Evolutionary conservation across 92 coral and sea anemone genomes (phyloP).

Genomic region (Porites divaricata): DNA sequence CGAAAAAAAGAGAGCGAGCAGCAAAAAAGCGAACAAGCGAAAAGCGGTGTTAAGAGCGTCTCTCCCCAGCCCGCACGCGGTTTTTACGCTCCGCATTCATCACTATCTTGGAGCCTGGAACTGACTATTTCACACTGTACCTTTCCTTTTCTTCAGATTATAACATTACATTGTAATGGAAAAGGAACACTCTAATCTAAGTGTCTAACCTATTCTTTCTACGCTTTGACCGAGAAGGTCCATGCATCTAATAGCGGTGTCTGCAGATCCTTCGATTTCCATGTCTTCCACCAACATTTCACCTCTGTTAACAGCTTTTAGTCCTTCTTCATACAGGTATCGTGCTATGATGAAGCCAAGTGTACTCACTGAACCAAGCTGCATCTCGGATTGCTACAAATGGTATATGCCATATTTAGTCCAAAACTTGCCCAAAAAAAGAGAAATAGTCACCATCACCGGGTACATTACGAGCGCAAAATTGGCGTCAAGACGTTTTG

Average conservation of each 20-base stretch:
- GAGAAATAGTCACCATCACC: too few relatives aligned
- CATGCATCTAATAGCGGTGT: neutral
- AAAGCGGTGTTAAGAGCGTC: too few relatives aligned
- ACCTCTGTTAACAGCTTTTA: constrained; percentile 11
- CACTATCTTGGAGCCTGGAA: neutral
- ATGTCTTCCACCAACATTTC: constrained; percentile 73
- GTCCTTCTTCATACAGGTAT: constrained; percentile 47
- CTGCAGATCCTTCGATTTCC: constrained; percentile 50
- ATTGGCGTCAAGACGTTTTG: too few relatives aligned
- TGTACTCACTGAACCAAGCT: constrained; percentile 88
- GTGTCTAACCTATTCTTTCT: constrained; percentile 44
- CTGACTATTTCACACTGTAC: neutral
- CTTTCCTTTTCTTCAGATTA: neutral
- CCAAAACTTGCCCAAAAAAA: too few relatives aligned
- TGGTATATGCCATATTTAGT: neutral
- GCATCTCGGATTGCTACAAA: constrained; percentile 72
- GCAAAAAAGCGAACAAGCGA: too few relatives aligned
- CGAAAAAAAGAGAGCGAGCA: too few relatives aligned
- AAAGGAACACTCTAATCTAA: too few relatives aligned
- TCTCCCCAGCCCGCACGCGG: too few relatives aligned
- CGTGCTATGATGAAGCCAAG: constrained; percentile 85
- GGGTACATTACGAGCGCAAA: too few relatives aligned
- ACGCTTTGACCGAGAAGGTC: constrained; percentile 42
- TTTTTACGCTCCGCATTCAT: neutral
- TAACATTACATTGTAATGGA: neutral